A percentile compares a stretch with the other conserved stretches of the same genome.
Conservation (phyloP, 2,113 vertebrate genomes). For the Anguilla rostrata region DNA sequence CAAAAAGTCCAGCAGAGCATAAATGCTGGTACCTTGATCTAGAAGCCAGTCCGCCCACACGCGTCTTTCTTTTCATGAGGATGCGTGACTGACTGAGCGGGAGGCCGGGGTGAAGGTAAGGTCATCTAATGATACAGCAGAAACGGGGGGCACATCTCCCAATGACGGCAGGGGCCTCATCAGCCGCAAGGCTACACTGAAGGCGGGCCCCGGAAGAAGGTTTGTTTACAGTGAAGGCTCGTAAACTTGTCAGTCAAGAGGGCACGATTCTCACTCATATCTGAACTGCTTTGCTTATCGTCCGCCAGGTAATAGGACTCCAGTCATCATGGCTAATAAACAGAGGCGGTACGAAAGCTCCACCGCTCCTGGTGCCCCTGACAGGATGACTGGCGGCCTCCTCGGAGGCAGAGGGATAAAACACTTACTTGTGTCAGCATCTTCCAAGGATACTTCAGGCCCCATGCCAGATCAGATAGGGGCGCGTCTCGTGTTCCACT, state of each 20-base stretch:
- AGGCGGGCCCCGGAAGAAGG: constrained; percentile 31
- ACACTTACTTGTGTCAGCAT: constrained; percentile 46
- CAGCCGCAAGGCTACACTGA: constrained; percentile 49
- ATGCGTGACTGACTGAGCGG: background rate
- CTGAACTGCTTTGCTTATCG: constrained; percentile 36
- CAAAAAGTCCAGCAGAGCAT: background rate
- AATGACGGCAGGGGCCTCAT: constrained; percentile 18
- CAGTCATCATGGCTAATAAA: constrained; percentile 44
- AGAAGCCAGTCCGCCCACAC: background rate
- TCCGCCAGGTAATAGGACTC: constrained; percentile 32
- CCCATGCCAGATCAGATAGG: constrained; percentile 61
- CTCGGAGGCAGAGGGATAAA: constrained; percentile 32
- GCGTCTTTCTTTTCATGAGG: background rate
- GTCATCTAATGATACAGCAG: background rate
- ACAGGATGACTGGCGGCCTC: constrained; percentile 40
- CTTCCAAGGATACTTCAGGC: constrained; percentile 53
- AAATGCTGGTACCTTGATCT: background rate
- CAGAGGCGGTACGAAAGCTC: constrained; percentile 27
- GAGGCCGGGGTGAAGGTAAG: background rate
- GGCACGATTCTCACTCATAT: constrained; percentile 28
- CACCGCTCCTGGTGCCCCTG: constrained; percentile 24
- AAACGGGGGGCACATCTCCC: background rate
- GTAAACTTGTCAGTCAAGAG: constrained; percentile 42
- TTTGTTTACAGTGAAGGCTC: constrained; percentile 40
- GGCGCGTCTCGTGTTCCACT: constrained; percentile 53